Conservation (phyloP, 2,113 vertebrate genomes). For the Sakesphorus luctuosus region DNA sequence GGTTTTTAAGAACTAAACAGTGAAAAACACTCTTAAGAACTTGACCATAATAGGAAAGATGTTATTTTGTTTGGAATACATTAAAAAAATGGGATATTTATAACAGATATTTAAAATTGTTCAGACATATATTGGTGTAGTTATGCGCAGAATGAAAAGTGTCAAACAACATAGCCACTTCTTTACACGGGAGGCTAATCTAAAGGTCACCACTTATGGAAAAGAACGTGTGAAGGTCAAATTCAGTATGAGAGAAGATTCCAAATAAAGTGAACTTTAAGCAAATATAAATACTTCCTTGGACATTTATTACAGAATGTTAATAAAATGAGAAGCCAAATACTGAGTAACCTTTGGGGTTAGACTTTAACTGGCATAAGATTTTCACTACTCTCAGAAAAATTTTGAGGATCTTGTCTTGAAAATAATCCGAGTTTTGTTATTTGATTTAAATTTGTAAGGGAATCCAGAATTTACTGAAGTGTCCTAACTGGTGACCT, state of each 20-base stretch:
- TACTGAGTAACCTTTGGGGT: not conserved
- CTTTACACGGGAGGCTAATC: not conserved
- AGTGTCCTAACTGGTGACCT: not conserved
- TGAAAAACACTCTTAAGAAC: not conserved
- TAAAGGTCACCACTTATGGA: conserved; percentile 56
- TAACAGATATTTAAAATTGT: not conserved
- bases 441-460: not conserved
- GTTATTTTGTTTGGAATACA: not conserved
- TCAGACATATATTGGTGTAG: not conserved
- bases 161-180: not conserved
- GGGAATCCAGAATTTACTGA: not conserved
- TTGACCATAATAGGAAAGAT: not conserved
- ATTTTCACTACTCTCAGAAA: not conserved
- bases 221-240: conserved; percentile 59
- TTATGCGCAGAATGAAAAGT: not conserved
- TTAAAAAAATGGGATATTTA: not conserved
- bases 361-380: not conserved
- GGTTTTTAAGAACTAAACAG: not conserved
- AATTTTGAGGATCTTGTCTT: not conserved
- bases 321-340: conserved; percentile 51
- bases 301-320: conserved; percentile 48
- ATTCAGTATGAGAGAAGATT: conserved; percentile 10
- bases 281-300: conserved; percentile 39
- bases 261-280: conserved; percentile 48
- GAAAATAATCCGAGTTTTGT: not conserved